Base-by-base conservation (phyloP, 2,797 vertebrate genomes). In the Gambusia yucatana region DNA sequence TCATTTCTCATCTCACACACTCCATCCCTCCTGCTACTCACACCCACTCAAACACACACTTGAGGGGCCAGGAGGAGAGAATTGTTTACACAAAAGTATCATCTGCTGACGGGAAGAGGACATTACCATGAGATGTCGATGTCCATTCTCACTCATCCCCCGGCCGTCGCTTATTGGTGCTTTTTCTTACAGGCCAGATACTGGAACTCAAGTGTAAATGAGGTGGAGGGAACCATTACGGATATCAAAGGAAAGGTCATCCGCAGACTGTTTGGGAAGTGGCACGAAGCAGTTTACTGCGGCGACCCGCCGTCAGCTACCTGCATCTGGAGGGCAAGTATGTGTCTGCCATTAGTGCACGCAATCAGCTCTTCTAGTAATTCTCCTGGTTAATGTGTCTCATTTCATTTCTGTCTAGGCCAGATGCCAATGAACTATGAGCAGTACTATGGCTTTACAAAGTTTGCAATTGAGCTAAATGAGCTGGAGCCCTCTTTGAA, bases 251-350 rank as follows among this genome's bases (percentile, higher is more conserved):
- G 98, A 20, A 97, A 97, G 75, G 95, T 96, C 3, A 86, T 98
- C 78, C 97, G 96, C 82, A 96, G 93, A 44, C 95, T 99, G 13
- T 99, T 98, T 84, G 98, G 98, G 39, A 99, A 98, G 86, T 99
- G 98, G 98, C 96, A 99, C 0, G 98, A 99, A 74, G 97, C 96
- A 28, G 93, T 99, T 84, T 99, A 97, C 92, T 97, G 95, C 14
- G 98, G 97, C 4, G 95, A 96, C 9, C 93, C 96, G 0, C 96
- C 97, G 7, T 96, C 97, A 3, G 94, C 98, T 72, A 95, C 94
- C 0, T 99, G 98, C 88, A 86, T 99, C 90, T 99, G 98, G 98
- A 98, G 97, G 97, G 95, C 97, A 80, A 97, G 98, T 99, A 91
- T 87, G 97, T 94, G 22, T 71, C 44, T 59, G 46, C 75, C 16